Percentiles rank a stretch among this genome's conserved stretches.
Evolutionary conservation across 1,140 invertebrate species (phyloP).

Genomic region (Drosophila equinoxialis): DNA sequence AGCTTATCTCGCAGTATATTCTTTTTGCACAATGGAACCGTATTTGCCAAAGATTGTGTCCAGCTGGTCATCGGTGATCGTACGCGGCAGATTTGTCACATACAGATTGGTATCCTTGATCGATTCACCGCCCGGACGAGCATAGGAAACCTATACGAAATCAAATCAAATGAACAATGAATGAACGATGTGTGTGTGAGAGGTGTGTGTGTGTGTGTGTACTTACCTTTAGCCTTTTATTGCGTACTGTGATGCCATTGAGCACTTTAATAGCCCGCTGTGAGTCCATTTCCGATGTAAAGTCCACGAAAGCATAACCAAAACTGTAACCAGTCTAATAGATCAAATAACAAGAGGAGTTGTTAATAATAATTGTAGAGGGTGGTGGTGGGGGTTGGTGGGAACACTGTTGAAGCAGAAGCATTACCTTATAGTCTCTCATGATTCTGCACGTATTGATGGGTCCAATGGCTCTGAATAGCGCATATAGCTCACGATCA

Average conservation of each 20-base stretch:
- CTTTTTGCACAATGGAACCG: slow-evolving; percentile 95
- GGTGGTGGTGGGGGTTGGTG: too few species aligned
- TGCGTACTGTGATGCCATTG: slow-evolving; percentile 94
- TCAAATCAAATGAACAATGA: background rate
- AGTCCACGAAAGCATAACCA: slow-evolving; percentile 98
- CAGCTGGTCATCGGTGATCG: slow-evolving; percentile 91
- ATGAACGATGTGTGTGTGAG: too few species aligned
- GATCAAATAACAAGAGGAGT: background rate
- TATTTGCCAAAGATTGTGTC: slow-evolving; percentile 93
- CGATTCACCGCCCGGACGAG: slow-evolving; percentile 94
- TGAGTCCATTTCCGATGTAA: slow-evolving; percentile 92
- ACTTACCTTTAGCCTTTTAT: slow-evolving; percentile 90
- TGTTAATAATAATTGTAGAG: background rate
- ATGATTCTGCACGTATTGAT: slow-evolving; percentile 96
- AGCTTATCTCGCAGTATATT: slow-evolving; percentile 94
- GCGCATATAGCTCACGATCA: slow-evolving; percentile 93
- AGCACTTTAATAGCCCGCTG: slow-evolving; percentile 92
- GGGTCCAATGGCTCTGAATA: slow-evolving; percentile 94
- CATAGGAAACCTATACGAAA: slow-evolving; percentile 91
- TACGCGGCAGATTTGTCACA: slow-evolving; percentile 94
- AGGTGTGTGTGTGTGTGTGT: too few species aligned
- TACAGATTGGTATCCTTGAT: slow-evolving; percentile 98
- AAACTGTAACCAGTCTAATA: slow-evolving; percentile 95
- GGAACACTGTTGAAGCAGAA: too few species aligned
- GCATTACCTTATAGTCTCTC: slow-evolving; percentile 91